phyloP scores from a whole-genome alignment of 1,140 invertebrate genomes.

The Lepidostoma basale region DNA sequence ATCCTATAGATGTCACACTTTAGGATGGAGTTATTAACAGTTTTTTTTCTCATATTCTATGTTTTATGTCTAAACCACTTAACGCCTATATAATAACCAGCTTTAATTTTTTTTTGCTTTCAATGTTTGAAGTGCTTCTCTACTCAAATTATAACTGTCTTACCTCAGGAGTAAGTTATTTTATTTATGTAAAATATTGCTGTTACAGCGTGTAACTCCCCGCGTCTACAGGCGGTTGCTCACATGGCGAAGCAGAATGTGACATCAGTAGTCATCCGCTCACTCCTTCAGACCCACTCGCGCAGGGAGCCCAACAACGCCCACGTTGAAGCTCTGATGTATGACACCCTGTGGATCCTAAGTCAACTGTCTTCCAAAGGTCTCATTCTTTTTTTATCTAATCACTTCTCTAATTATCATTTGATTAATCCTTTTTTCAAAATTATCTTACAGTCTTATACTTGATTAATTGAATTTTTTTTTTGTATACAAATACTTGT shows the following conservation, averaged over 20 bases:
- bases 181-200: constrained; percentile 48
- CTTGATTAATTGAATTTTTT: too few relatives aligned
- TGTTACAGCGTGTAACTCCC: constrained; percentile 51
- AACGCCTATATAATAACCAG: too few relatives aligned
- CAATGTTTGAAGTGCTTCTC: neutral
- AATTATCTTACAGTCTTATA: too few relatives aligned
- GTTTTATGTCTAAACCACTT: too few relatives aligned
- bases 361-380: constrained; percentile 55
- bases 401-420: too few relatives aligned
- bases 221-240: constrained; percentile 50
- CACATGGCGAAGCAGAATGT: constrained; percentile 57
- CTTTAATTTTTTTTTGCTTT: neutral
- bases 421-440: too few relatives aligned
- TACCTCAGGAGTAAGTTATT: neutral
- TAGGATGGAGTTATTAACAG: too few relatives aligned
- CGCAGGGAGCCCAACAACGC: constrained; percentile 49
- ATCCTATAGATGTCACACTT: too few relatives aligned
- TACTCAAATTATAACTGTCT: neutral
- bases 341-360: constrained; percentile 59
- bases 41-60: too few relatives aligned
- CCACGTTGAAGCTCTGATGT: constrained; percentile 53
- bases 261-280: constrained; percentile 56
- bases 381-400: constrained; percentile 15
- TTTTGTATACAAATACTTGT: too few relatives aligned
- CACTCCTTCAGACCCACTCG: constrained; percentile 53